phyloP scores from a whole-genome alignment of 2,113 vertebrate genomes.

The Thamnaconus septentrionalis region DNA sequence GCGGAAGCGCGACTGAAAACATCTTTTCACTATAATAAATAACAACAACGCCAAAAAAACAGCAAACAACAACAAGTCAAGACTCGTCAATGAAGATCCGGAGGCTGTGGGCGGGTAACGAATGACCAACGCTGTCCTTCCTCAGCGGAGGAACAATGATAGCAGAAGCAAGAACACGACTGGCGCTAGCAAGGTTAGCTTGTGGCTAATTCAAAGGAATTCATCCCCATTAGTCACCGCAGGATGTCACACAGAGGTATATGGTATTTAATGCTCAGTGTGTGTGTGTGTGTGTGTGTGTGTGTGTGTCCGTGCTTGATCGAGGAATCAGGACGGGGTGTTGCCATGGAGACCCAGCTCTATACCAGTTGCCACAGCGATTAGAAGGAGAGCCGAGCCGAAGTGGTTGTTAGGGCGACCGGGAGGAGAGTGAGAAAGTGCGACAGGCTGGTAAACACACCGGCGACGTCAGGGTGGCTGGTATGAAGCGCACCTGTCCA shows the following conservation, averaged over 20 bases:
- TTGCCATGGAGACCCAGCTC: constrained; percentile 73
- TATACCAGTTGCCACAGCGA: constrained; percentile 74
- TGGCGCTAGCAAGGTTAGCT: too few relatives aligned
- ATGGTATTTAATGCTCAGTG: neutral
- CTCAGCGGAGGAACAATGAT: too few relatives aligned
- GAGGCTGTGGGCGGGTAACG: too few relatives aligned
- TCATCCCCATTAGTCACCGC: neutral
- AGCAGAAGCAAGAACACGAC: too few relatives aligned
- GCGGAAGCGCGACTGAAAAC: too few relatives aligned
- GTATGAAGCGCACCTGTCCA: constrained; percentile 29
- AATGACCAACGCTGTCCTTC: too few relatives aligned
- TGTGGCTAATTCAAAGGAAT: neutral
- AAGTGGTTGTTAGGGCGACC: constrained; percentile 73
- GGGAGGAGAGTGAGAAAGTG: constrained; percentile 46
- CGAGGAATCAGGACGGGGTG: constrained; percentile 65
- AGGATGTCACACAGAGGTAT: neutral
- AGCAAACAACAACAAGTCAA: too few relatives aligned
- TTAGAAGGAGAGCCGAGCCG: constrained; percentile 62
- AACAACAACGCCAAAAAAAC: too few relatives aligned
- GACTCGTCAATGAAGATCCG: too few relatives aligned
- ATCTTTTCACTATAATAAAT: too few relatives aligned
- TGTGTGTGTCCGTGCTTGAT: constrained; percentile 57
- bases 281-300: neutral
- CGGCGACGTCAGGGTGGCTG: constrained; percentile 26
- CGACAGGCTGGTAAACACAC: constrained; percentile 41